Evolutionary conservation across 1,140 invertebrate species (phyloP).

Genomic region (Armadillidium nasatum): DNA sequence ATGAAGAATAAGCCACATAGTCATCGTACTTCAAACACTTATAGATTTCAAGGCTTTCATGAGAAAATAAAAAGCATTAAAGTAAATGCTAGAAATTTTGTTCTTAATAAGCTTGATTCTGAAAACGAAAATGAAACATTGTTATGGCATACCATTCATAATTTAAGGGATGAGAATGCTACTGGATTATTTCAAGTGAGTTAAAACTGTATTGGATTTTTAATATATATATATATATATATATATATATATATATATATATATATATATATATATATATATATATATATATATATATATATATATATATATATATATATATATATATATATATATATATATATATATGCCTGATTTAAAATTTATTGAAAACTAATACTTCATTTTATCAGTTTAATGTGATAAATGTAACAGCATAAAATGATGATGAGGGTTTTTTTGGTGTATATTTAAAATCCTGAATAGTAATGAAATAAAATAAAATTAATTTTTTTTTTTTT

Average conservation of each 20-base stretch:
- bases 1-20: not conserved
- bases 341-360: not conserved
- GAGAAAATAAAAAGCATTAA: not conserved
- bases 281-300: not conserved
- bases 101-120: not conserved
- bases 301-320: not conserved
- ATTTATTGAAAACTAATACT: not conserved
- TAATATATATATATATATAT: not conserved
- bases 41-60: not conserved
- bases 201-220: not conserved
- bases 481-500: no score
- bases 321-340: not conserved
- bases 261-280: not conserved
- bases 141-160: not conserved
- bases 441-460: no score
- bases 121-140: not conserved
- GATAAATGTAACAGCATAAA: no score
- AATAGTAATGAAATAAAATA: no score
- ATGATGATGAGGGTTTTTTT: no score
- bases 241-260: not conserved
- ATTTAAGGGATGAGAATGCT: not conserved
- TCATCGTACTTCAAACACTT: not conserved
- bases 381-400: no score
- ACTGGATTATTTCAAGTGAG: not conserved
- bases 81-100: not conserved